These are phyloP conservation scores for Agonopterix arenella DNA, from an alignment of 2,888 invertebrate species.

Conservation along the genomic window DNA sequence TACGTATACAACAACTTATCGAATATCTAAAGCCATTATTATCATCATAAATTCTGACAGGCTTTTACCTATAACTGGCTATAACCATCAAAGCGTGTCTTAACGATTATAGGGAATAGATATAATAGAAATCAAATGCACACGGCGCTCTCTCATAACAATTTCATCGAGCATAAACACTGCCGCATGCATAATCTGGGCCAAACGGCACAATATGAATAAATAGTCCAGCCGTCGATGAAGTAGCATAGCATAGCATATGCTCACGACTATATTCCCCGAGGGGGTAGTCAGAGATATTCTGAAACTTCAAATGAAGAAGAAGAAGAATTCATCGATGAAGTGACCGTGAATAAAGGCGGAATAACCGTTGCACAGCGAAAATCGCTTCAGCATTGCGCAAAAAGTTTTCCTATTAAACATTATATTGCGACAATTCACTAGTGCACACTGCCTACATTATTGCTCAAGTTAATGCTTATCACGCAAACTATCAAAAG, in stretches of 20 bases:
- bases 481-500: constrained; percentile 20
- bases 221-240: neutral
- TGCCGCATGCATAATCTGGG: constrained; percentile 23
- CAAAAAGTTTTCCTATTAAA: constrained; percentile 51
- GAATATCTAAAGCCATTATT: constrained; percentile 6
- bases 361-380: constrained; percentile 10
- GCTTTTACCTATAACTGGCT: constrained; percentile 3
- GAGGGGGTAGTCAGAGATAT: too few species aligned
- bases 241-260: too few species aligned
- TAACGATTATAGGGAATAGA: constrained; percentile 5
- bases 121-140: constrained; percentile 10
- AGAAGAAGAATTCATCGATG: too few species aligned
- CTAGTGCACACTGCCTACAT: constrained; percentile 36
- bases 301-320: too few species aligned
- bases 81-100: constrained; percentile 3
- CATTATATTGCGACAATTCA: constrained; percentile 32
- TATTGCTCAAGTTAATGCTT: constrained; percentile 32
- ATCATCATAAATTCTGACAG: constrained; percentile 26
- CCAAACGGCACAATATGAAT: constrained; percentile 22
- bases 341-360: neutral
- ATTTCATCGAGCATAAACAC: constrained; percentile 31
- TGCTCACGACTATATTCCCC: too few species aligned
- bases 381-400: constrained; percentile 30
- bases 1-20: neutral
- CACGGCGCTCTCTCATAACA: constrained; percentile 24